Conservation (phyloP, 2,888 invertebrate genomes). For the Sesia apiformis region DNA sequence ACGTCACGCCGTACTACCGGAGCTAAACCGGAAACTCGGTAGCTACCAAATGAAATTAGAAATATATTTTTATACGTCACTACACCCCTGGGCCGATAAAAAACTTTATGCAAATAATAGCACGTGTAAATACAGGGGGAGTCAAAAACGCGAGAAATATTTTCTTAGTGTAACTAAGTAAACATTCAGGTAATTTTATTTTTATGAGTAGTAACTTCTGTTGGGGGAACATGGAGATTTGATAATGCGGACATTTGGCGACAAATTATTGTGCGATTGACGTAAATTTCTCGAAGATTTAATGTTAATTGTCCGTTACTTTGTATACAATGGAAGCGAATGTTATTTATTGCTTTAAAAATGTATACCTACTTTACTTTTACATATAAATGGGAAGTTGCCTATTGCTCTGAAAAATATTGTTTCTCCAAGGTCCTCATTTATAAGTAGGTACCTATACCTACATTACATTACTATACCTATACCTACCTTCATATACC, state of each 20-base stretch:
- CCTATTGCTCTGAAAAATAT: too few relatives aligned
- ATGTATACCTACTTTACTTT: too few relatives aligned
- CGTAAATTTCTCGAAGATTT: background rate
- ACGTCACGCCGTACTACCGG: slow-evolving; percentile 40
- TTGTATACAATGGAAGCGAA: too few relatives aligned
- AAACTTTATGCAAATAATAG: slow-evolving; percentile 71
- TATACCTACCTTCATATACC: too few relatives aligned
- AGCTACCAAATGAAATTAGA: slow-evolving; percentile 61
- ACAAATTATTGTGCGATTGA: slow-evolving; percentile 15
- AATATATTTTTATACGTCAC: slow-evolving; percentile 67
- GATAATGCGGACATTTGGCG: slow-evolving; percentile 16
- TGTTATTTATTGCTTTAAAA: too few relatives aligned
- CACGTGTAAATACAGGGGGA: slow-evolving; percentile 65
- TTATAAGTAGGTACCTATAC: too few relatives aligned
- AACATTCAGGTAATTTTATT: slow-evolving; percentile 10
- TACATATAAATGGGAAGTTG: too few relatives aligned
- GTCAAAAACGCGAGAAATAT: slow-evolving; percentile 28
- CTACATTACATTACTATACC: too few relatives aligned
- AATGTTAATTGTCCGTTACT: background rate
- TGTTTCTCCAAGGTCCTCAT: too few relatives aligned
- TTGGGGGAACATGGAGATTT: slow-evolving; percentile 6
- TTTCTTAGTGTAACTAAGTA: slow-evolving; percentile 10
- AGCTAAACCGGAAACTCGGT: slow-evolving; percentile 50
- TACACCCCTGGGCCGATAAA: slow-evolving; percentile 48
- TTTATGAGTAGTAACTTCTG: slow-evolving; percentile 3